Percentiles rank a stretch among this genome's conserved stretches.
Evolutionary conservation across 1,140 invertebrate species (phyloP).

Genomic region (Drosophila aff.): DNA sequence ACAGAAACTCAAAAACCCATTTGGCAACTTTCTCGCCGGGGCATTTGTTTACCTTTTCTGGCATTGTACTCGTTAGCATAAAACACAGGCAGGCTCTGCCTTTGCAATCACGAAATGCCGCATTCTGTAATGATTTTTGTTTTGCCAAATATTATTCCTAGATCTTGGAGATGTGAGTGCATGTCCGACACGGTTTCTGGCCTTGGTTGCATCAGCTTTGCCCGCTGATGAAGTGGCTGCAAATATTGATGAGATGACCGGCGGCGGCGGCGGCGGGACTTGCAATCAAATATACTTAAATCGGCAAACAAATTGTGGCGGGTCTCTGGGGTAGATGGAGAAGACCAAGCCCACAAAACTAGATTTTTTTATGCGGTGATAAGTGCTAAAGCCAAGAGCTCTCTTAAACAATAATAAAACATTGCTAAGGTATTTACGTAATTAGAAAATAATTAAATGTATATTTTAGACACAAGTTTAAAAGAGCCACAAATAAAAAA

Average conservation of each 20-base stretch:
- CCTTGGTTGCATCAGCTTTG: conserved; percentile 30
- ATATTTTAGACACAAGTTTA: no score
- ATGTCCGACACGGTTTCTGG: conserved; percentile 11
- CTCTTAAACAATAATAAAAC: no score
- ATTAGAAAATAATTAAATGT: no score
- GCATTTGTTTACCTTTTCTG: conserved; percentile 5
- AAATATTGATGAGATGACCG: conserved; percentile 38
- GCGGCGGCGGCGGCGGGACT: not conserved
- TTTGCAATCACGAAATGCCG: conserved; percentile 5
- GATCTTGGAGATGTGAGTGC: not conserved
- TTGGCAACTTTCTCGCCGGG: conserved; percentile 30
- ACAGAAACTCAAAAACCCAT: conserved; percentile 13
- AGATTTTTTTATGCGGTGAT: conserved; percentile 2
- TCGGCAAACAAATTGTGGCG: conserved; percentile 7
- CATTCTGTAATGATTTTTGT: conserved; percentile 20
- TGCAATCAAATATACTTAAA: conserved; percentile 13
- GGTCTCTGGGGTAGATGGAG: not conserved
- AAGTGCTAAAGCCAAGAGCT: not conserved
- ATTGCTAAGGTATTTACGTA: no score
- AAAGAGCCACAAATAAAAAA: no score
- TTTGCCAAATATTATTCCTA: conserved; percentile 25
- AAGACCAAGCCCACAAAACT: conserved; percentile 3
- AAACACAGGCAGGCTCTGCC: not conserved
- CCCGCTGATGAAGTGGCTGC: conserved; percentile 22
- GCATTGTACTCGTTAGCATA: conserved; percentile 33